A percentile compares a stretch with the other conserved stretches of the same genome.
phyloP scores from a whole-genome alignment of 1,140 invertebrate species.

The Lepidurus apus region DNA sequence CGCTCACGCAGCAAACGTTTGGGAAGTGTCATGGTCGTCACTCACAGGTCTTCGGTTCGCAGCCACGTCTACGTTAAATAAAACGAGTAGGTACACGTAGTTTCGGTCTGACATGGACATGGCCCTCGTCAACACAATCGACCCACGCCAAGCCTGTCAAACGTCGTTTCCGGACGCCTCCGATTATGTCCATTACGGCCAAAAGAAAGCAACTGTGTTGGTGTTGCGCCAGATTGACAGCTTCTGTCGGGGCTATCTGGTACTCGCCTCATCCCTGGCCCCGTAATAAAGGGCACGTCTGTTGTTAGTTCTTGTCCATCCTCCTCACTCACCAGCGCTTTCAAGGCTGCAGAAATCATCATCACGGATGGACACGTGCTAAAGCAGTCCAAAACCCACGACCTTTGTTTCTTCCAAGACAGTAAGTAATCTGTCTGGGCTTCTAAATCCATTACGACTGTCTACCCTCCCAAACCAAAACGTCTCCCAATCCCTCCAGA shows the following conservation, averaged over 20 bases:
- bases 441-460: not conserved
- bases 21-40: too few relatives aligned
- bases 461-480: too few relatives aligned
- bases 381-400: too few relatives aligned
- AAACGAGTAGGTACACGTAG: not conserved
- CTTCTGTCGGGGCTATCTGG: not conserved
- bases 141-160: not conserved
- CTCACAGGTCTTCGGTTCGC: not conserved
- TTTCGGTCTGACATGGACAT: not conserved
- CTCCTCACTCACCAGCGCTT: too few relatives aligned
- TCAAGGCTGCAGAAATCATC: too few relatives aligned
- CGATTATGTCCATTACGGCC: not conserved
- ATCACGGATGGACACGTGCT: too few relatives aligned
- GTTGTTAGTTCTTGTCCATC: too few relatives aligned
- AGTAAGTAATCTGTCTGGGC: not conserved
- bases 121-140: not conserved
- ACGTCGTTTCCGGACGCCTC: not conserved
- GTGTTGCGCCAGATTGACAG: not conserved
- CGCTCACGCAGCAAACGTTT: too few relatives aligned
- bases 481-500: too few relatives aligned
- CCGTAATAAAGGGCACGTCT: not conserved
- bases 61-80: not conserved
- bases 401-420: too few relatives aligned
- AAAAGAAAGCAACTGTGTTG: not conserved
- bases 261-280: not conserved